Evolutionary conservation across 2,888 invertebrate genomes (phyloP).

Genomic region (Ophioninae sp.): DNA sequence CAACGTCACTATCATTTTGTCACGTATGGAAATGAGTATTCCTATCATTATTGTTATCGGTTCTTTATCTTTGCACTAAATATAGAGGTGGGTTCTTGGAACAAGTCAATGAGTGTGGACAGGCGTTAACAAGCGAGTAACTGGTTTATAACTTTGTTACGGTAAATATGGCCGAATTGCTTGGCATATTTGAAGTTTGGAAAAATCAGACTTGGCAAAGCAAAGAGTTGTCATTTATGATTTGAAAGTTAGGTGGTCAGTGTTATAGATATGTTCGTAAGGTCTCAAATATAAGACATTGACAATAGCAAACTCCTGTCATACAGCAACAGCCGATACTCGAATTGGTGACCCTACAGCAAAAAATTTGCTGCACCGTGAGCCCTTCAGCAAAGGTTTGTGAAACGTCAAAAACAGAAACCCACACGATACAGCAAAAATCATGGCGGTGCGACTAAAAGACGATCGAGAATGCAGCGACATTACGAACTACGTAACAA

Average conservation of each 20-base stretch:
- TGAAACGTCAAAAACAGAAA: neutral
- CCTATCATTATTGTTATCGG: neutral
- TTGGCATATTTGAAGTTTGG: neutral
- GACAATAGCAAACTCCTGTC: neutral
- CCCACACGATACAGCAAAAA: neutral
- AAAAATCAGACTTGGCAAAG: neutral
- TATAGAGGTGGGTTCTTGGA: neutral
- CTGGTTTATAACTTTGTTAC: neutral
- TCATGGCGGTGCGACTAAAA: neutral
- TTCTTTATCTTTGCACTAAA: neutral
- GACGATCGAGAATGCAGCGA: neutral
- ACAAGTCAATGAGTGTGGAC: neutral
- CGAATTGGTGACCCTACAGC: neutral
- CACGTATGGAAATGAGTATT: neutral
- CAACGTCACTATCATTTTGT: neutral
- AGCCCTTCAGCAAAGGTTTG: neutral
- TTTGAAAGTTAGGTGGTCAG: neutral
- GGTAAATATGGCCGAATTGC: neutral
- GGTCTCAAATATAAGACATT: neutral
- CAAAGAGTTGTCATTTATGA: neutral
- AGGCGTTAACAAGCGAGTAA: neutral
- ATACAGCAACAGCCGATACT: neutral
- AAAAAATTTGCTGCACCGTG: neutral
- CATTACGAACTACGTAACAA: too few relatives aligned
- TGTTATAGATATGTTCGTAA: neutral